These are phyloP conservation scores for Apodemia mormo DNA, from an alignment of 2,888 invertebrate species.

Conservation along the genomic window DNA sequence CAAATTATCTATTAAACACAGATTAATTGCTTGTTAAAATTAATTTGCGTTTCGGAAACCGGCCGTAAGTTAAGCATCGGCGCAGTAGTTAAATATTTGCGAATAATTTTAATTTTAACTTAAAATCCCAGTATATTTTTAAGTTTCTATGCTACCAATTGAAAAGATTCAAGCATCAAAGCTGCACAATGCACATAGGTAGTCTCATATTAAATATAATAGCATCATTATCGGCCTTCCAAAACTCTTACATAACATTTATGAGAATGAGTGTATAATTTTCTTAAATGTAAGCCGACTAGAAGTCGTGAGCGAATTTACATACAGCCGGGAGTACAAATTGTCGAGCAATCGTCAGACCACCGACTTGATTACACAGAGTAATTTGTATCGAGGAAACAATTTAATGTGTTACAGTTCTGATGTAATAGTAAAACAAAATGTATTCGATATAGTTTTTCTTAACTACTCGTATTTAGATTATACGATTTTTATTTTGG, in stretches of 20 bases:
- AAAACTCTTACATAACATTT: constrained; percentile 28
- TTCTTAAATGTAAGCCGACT: constrained; percentile 26
- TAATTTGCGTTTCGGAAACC: too few species aligned
- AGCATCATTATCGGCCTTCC: constrained; percentile 8
- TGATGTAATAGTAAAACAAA: constrained; percentile 33
- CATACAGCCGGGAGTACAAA: constrained; percentile 25
- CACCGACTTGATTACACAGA: constrained; percentile 34
- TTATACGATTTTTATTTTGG: background rate
- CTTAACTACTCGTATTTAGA: background rate
- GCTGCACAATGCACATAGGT: background rate
- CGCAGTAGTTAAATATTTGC: too few species aligned
- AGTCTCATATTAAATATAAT: background rate
- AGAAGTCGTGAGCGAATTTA: constrained; percentile 24
- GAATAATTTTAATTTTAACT: too few species aligned
- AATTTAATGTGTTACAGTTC: constrained; percentile 40
- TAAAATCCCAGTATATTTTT: too few species aligned
- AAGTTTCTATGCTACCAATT: too few species aligned
- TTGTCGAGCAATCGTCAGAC: constrained; percentile 32
- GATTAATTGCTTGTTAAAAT: too few species aligned
- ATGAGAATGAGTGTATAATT: constrained; percentile 35
- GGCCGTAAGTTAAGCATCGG: too few species aligned
- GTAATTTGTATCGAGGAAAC: constrained; percentile 41
- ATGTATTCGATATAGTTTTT: background rate
- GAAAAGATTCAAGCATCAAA: background rate
- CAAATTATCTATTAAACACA: too few species aligned